phyloP scores from a whole-genome alignment of 2,797 vertebrate genomes.

The Meda fulgida region DNA sequence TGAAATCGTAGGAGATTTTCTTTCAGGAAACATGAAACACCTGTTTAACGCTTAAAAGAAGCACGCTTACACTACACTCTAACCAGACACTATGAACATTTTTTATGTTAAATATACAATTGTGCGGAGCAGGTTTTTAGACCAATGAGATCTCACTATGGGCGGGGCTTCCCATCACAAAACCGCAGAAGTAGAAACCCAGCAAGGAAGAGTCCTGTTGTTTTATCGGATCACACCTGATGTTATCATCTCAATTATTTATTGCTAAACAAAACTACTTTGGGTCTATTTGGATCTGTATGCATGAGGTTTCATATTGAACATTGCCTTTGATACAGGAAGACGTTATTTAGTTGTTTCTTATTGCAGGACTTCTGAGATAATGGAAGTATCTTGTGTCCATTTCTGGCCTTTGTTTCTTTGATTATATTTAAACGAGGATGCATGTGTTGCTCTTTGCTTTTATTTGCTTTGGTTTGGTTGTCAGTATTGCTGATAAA shows the following conservation, averaged over 20 bases:
- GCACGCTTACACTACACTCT: slow-evolving; percentile 2
- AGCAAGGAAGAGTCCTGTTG: neutral
- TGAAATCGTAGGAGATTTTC: neutral
- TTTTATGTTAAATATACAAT: slow-evolving; percentile 1
- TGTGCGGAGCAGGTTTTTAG: neutral
- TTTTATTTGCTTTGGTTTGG: slow-evolving; percentile 69
- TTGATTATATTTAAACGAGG: slow-evolving; percentile 4
- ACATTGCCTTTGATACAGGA: slow-evolving; percentile 67
- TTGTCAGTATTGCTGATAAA: slow-evolving; percentile 67
- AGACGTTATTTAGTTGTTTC: slow-evolving; percentile 72
- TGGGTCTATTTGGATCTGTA: slow-evolving; percentile 43
- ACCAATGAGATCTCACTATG: neutral
- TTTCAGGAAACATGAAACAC: slow-evolving; percentile 15
- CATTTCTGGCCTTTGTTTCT: slow-evolving; percentile 14
- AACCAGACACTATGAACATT: neutral
- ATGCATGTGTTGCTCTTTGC: slow-evolving; percentile 37
- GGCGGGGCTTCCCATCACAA: neutral
- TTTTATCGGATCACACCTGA: neutral
- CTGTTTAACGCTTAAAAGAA: neutral
- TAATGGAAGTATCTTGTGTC: neutral
- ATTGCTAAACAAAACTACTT: slow-evolving; percentile 63
- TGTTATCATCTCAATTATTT: slow-evolving; percentile 40
- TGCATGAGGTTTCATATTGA: slow-evolving; percentile 37
- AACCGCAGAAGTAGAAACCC: neutral
- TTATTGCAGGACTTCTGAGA: slow-evolving; percentile 55